Conservation (phyloP, 2,888 invertebrate species). For the Nipponacmea schrenckii region DNA sequence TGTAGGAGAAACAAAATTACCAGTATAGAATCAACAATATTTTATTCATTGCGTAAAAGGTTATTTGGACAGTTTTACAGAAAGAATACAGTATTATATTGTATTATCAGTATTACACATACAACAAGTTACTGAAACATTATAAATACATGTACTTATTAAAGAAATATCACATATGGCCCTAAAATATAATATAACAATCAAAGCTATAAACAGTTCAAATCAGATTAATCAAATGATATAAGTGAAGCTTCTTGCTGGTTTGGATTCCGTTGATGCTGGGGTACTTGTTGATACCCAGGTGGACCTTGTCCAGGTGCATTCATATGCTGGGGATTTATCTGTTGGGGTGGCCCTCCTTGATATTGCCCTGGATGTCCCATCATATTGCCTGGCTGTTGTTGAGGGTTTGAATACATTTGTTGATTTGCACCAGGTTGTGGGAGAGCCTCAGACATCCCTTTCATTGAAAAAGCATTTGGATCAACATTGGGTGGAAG, state of each 20-base stretch:
- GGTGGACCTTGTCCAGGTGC: slow-evolving; percentile 1
- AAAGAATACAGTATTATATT: too few relatives aligned
- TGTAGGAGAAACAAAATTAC: too few relatives aligned
- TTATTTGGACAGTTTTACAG: too few relatives aligned
- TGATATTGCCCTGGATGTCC: slow-evolving; percentile 11
- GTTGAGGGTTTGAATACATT: slow-evolving; percentile 8
- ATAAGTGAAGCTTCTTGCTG: slow-evolving; percentile 26
- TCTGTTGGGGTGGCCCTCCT: slow-evolving; percentile 31
- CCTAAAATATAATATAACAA: too few relatives aligned
- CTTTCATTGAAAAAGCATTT: slow-evolving; percentile 20
- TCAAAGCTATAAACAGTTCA: too few relatives aligned
- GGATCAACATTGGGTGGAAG: not conserved
- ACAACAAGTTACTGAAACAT: too few relatives aligned
- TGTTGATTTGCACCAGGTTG: slow-evolving; percentile 4
- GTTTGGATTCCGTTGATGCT: slow-evolving; percentile 5
- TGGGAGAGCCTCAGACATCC: slow-evolving; percentile 29
- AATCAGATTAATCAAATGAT: slow-evolving; percentile 21
- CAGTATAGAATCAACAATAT: too few relatives aligned
- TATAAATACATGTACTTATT: too few relatives aligned
- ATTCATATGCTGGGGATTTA: slow-evolving; percentile 35
- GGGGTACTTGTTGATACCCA: slow-evolving; percentile 13
- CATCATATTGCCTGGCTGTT: not conserved
- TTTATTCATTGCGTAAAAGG: too few relatives aligned
- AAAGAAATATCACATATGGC: too few relatives aligned
- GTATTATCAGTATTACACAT: too few relatives aligned